Base-by-base conservation (phyloP, 2,113 vertebrate species). In the Poecilia latipinna region DNA sequence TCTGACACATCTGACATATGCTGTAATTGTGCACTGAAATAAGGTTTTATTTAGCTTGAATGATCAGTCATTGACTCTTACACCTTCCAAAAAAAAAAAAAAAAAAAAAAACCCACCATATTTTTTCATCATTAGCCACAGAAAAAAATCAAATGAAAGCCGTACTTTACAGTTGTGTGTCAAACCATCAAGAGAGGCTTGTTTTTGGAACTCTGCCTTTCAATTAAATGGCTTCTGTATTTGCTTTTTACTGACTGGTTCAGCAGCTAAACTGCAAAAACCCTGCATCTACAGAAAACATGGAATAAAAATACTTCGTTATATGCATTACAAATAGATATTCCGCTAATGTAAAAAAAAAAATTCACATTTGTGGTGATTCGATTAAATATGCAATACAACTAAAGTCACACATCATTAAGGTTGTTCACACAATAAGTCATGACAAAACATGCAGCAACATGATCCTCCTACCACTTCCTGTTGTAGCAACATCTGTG, bases 21-120 rank as follows among this genome's bases (percentile, higher is more conserved):
- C 61, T 72, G 35, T 75, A 80, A 77, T 68, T 80, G 69, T 61
- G 71, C 61, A 74, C 37, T 37, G 7, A 79, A 85, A 82, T 12
- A 78, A 31, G 26, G 28, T 68, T 84, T 68, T 29, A 77, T 78
- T 76, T 61, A 29, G 32, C 54, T 57, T 57, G 22, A n/a, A n/a
- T 6, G 17, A 57, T 57, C 51, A 57, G 8, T 57, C 11, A 57
- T 54, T 54, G 48, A 54, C 48, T 54, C 48, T 54, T 15, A 42
- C 48, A 24, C 19, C 15, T 54, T 54, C 48, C 48, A 54, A 19
- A 51, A 51, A 35, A 35, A 48, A 48, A 22, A 35, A 35, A 48
- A 48, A 22, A 51, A 5, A 42, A 42, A 42, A 7, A 24, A 24
- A 57, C 10, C 8, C 5, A 57, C 22, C 51, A n/a, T 57, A 57